Evolutionary conservation across 1,140 invertebrate species (phyloP), one percentile per base, ranked within the genome.

Genomic region (Macrobrachium nipponense): DNA sequence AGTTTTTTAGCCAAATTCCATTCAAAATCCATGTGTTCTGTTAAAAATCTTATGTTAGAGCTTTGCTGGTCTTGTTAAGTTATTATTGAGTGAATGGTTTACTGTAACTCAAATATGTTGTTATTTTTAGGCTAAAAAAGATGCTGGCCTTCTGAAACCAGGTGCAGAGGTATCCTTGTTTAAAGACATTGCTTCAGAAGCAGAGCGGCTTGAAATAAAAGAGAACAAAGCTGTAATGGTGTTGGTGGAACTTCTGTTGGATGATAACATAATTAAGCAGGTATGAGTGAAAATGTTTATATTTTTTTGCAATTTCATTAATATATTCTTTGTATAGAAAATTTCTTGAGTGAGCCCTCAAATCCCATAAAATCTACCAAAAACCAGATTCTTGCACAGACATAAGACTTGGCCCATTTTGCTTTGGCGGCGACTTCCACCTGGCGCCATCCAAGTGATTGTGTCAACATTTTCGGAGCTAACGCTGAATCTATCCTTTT

Each of bases 201-300:
- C 98, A 18, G 98, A 99, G 89, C 94, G 98, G 88, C 93, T 99
- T 87, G 98, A 99, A 89, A 95, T 99, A 89, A 97, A 97, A 89
- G 95, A 96, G 77, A 89, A 89, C 23, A 99, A 99, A 91, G 97
- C 97, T 60, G 95, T 97, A 7, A 92, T 99, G 82, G 95, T 99
- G 62, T 93, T 99, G 72, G 97, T 97, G 87, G 98, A 99, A 91
- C 91, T 99, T 72, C 93, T 99, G 5, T 97, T 99, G 90, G 94
- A 96, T 91, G 94, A 95, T 18, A 95, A 95, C 86, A 95, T 98
- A 73, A 93, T 96, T 59, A 92, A 93, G 43, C 96, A 99, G 92
- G 93, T 95, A 89, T 51, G 51, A 51, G 0, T 51, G 12, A 10
- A 51, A 51, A 92, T 92, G 80, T 23, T 86, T 87, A 66, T 70